Conservation (phyloP, 2,888 invertebrate genomes). For the Megaustenia siamemsis region DNA sequence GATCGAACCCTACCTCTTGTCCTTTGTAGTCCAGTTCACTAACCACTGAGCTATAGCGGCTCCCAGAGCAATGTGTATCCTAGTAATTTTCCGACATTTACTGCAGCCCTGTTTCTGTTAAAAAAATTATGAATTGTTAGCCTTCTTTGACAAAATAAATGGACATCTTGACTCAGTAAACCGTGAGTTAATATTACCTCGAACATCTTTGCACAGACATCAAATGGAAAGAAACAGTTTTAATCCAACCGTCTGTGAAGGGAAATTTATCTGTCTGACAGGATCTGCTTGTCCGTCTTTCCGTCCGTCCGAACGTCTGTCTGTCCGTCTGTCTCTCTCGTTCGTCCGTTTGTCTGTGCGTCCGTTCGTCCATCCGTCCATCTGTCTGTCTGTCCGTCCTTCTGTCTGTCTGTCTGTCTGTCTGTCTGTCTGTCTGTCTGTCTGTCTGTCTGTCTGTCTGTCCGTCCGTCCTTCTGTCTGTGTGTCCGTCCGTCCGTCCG, state of each 20-base stretch:
- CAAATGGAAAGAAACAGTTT: not conserved
- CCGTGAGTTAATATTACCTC: not conserved
- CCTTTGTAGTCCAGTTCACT: too few relatives aligned
- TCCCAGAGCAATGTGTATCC: too few relatives aligned
- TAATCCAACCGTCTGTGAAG: not conserved
- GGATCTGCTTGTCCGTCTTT: too few relatives aligned
- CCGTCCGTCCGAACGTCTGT: too few relatives aligned
- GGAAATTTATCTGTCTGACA: not conserved
- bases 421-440: slow-evolving; percentile 43
- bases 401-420: slow-evolving; percentile 44
- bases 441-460: slow-evolving; percentile 19
- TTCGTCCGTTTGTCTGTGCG: not conserved
- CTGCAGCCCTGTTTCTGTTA: too few relatives aligned
- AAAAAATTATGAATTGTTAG: not conserved
- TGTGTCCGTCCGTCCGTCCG: not conserved
- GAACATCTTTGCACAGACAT: not conserved
- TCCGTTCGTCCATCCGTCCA: not conserved
- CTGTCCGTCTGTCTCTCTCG: too few relatives aligned
- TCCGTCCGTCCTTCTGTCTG: not conserved
- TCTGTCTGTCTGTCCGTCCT: not conserved
- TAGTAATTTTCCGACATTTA: too few relatives aligned
- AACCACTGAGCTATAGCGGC: too few relatives aligned
- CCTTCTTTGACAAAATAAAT: not conserved
- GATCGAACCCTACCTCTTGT: too few relatives aligned
- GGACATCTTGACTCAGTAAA: not conserved